Base-by-base conservation (phyloP, 2,113 vertebrate species). In the Chaetura pelagica region DNA sequence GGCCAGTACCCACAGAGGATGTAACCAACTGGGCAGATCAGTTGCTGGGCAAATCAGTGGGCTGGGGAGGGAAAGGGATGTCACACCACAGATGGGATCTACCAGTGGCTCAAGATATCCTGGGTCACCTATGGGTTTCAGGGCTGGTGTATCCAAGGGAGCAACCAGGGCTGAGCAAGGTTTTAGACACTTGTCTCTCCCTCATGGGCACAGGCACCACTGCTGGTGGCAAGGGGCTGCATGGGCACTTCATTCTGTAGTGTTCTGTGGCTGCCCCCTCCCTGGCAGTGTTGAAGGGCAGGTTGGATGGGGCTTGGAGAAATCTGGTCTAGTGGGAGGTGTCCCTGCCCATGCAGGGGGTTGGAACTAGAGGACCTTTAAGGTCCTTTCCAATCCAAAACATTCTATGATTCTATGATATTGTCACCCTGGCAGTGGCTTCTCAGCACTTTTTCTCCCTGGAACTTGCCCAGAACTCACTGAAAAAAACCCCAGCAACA, bases 1-100 rank as follows among this genome's bases (percentile, higher is more conserved):
- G 48, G 32, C 18, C 21, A 2, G 0, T 3, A 21, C 7, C 7
- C 15, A 29, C 38, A 7, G 6, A 0, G 0, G 34, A 8, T 34
- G 15, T 22, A 14, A 15, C 9, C 52, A 22, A n/a, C 1, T 2
- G 11, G 26, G 67, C 12, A 5, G 12, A 29, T 21, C 30, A 18
- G 13, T 12, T 38, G 38, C 1, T 2, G 11, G 26, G 67, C 9
- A 5, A 15, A 29, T 21, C 30, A 18, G 13, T 12, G 27, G 16
- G 18, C 8, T n/a, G 52, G 54, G 40, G 38, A 75, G 14, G 29
- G 42, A n/a, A 6, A 12, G 32, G 19, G 8, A 2, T 34, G 74
- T 48, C 66, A 13, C 34, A 2, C 20, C 4, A 10, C 38, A 49
- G 8, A 17, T 1, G 4, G 49, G 66, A 42, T 15, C 27, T 10